Conservation (phyloP, 2,888 invertebrate genomes). For the Acanthococcus lagerstroemiae region DNA sequence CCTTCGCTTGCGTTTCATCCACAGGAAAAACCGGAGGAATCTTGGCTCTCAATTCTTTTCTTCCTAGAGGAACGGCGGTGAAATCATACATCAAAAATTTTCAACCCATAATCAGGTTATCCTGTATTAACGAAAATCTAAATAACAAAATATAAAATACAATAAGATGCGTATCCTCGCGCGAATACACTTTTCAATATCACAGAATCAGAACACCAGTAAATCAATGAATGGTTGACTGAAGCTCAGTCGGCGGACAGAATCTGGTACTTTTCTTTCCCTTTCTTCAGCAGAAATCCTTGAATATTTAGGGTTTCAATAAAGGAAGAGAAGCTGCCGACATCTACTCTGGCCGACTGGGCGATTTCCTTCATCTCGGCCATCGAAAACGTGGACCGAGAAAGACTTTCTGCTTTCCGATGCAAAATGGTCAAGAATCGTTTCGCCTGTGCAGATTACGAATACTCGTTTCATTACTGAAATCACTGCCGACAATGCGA, state of each 20-base stretch:
- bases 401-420: constrained; percentile 52
- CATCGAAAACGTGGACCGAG: constrained; percentile 61
- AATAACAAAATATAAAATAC: too few species aligned
- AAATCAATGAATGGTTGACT: too few species aligned
- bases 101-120: too few species aligned
- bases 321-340: constrained; percentile 56
- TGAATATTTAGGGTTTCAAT: constrained; percentile 72
- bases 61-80: too few species aligned
- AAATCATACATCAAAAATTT: too few species aligned
- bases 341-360: constrained; percentile 52
- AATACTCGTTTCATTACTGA: background rate
- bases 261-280: constrained; percentile 59
- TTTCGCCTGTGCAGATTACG: constrained; percentile 50
- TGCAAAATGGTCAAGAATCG: constrained; percentile 61
- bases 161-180: too few species aligned
- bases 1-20: too few species aligned
- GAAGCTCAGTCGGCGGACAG: constrained; percentile 41
- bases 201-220: too few species aligned
- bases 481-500: background rate
- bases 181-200: too few species aligned
- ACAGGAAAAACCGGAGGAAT: too few species aligned
- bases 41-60: too few species aligned
- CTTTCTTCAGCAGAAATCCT: constrained; percentile 75
- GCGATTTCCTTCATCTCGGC: constrained; percentile 68
- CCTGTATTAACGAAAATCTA: too few species aligned